Evolutionary conservation across 2,797 vertebrate species (phyloP), one percentile per base, ranked within the genome.

Genomic region (Etheostoma perlongum): DNA sequence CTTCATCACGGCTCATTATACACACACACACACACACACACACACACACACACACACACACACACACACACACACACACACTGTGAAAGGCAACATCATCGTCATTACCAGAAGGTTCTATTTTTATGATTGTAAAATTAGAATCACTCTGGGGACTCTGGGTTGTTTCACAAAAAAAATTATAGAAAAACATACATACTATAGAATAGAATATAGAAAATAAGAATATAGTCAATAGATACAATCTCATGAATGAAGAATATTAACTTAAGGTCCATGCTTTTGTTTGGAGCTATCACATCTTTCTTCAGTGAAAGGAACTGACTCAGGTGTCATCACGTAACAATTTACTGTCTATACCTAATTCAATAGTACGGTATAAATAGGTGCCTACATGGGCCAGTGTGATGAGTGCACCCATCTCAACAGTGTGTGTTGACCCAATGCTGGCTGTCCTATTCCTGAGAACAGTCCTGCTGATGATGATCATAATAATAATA

Each of bases 1-100:
- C 21, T 36, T 67, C 55, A 77, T 75, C 75, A 63, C 30, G 46
- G 75, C 48, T 59, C 77, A 86, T 85, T 85, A 82, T 74, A 74
- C 10, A 40, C 55, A 21, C 27, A 21, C 44, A 52, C 30, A 21
- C 62, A 13, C 44, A 60, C 44, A 19, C 36, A 61, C 6, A 12
- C 61, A 7, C 58, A 59, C 67, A 58, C 53, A 57, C 53, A 21
- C 52, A 25, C 49, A 23, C 23, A 15, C 51, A 23, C 62, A 54
- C 62, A 40, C 27, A 72, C 23, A 49, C 48, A 11, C 18, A n/a
- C 48, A n/a, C 48, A n/a, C 48, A 10, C 48, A 49, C 48, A 51
- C 25, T 47, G 40, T 13, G 55, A 66, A 76, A 21, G 30, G 30
- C 53, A 47, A 64, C 47, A 27, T 52, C 13, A 60, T 44, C 2